Evolutionary conservation across 2,113 vertebrate genomes (phyloP), one percentile per base, ranked within the genome.

Genomic region (Emydura subglobosa): DNA sequence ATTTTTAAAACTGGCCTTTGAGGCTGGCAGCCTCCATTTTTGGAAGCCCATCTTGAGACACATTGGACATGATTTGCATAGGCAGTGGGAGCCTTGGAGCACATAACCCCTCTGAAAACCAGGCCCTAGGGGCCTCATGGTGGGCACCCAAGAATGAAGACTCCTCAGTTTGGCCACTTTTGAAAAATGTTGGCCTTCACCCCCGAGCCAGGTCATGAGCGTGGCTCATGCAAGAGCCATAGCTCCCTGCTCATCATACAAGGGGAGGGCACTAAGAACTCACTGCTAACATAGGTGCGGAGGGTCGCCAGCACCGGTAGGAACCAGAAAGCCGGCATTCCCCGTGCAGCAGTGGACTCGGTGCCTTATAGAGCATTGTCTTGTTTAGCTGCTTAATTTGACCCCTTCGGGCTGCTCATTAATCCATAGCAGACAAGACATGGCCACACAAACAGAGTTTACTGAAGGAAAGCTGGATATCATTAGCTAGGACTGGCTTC

Each of bases 391-490:
- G 87, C 53, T 89, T 65, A 55, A 86, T 65, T 87, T 96, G 92
- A 90, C 95, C 94, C 97, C 96, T 96, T 39, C 49, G 51, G 92
- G 97, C 94, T 94, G 92, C 93, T 97, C 97, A 85, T 92, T 97
- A 97, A 97, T 96, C 89, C 88, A 19, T 14, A 98, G 94, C 95
- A 95, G 96, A 94, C 85, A 53, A 84, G 91, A 85, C 88, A 61
- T 0, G 87, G 97, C 97, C 97, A 98, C 97, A 97, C 97, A 98
- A 90, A 95, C 94, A 95, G 97, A 74, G 72, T 96, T 96, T 96
- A 97, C 92, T 87, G 94, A 81, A 92, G 88, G 91, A 92, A 95
- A 97, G 96, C 98, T 97, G 97, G 95, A 96, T 98, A 91, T 97
- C 97, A 97, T 98, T 97, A 98, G 96, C 92, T 79, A 50, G 90